Conservation (phyloP, 1,140 invertebrate genomes). For the Zaprionus lachaisei region DNA sequence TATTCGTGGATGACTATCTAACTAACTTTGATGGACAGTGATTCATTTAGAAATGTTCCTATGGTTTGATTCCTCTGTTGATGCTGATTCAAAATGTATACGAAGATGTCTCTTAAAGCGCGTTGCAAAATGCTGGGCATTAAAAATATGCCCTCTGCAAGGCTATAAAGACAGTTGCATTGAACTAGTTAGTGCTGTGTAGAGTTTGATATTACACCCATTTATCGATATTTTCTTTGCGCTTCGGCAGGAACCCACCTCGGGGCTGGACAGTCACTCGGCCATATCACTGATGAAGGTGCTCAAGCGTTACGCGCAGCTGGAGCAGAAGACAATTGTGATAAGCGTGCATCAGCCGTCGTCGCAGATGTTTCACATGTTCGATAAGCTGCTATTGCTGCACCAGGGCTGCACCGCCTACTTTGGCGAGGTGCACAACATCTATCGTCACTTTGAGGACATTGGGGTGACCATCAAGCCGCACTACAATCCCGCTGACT, state of each 20-base stretch:
- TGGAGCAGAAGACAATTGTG: slow-evolving; percentile 92
- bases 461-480: slow-evolving; percentile 91
- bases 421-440: slow-evolving; percentile 91
- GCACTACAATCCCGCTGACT: slow-evolving; percentile 95
- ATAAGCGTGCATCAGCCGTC: slow-evolving; percentile 95
- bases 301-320: slow-evolving; percentile 90
- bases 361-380: slow-evolving; percentile 95
- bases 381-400: slow-evolving; percentile 92
- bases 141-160: no score
- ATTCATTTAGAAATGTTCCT: no score
- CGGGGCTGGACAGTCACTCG: slow-evolving; percentile 93
- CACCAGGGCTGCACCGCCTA: slow-evolving; percentile 92
- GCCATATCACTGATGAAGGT: slow-evolving; percentile 91
- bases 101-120: no score
- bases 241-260: slow-evolving; percentile 91
- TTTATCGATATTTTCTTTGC: background rate
- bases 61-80: background rate
- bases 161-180: background rate
- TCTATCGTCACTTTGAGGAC: slow-evolving; percentile 91
- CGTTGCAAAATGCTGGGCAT: no score
- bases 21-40: no score
- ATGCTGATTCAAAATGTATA: no score
- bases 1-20: no score
- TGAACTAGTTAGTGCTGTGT: background rate
- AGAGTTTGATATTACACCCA: background rate